Conservation (phyloP, 2,888 invertebrate species). For the Temnothorax unifasciatus region DNA sequence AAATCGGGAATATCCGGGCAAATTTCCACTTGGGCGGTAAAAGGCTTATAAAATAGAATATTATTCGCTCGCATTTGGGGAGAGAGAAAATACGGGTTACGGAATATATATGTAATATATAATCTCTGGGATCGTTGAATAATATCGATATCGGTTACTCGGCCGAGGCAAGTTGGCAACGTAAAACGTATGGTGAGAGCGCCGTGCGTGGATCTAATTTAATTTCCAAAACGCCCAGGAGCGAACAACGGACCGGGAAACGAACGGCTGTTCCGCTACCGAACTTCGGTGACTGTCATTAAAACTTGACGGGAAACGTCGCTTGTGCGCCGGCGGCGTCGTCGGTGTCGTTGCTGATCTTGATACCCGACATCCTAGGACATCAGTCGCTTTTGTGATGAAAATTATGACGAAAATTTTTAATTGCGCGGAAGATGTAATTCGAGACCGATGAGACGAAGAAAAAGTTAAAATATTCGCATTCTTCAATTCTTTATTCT, state of each 20-base stretch:
- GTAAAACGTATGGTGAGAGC: conserved; percentile 25
- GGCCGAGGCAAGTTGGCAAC: conserved; percentile 26
- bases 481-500: neutral
- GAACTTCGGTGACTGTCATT: conserved; percentile 78
- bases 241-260: conserved; percentile 61
- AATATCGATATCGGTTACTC: conserved; percentile 39
- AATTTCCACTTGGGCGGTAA: too few species aligned
- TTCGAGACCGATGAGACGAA: neutral
- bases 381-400: neutral
- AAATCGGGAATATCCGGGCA: too few species aligned
- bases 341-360: conserved; percentile 58
- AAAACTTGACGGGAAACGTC: conserved; percentile 79
- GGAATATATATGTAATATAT: neutral
- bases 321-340: conserved; percentile 38
- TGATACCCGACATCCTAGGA: conserved; percentile 42
- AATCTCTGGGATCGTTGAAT: conserved; percentile 1
- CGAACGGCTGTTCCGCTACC: conserved; percentile 63
- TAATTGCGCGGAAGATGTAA: neutral
- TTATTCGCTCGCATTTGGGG: neutral
- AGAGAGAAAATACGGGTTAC: neutral
- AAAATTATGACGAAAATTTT: neutral
- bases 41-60: neutral
- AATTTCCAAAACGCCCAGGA: conserved; percentile 74
- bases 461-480: neutral
- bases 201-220: conserved; percentile 67